These are phyloP conservation scores for Strix aluco DNA, from an alignment of 2,113 vertebrate species.

Conservation along the genomic window DNA sequence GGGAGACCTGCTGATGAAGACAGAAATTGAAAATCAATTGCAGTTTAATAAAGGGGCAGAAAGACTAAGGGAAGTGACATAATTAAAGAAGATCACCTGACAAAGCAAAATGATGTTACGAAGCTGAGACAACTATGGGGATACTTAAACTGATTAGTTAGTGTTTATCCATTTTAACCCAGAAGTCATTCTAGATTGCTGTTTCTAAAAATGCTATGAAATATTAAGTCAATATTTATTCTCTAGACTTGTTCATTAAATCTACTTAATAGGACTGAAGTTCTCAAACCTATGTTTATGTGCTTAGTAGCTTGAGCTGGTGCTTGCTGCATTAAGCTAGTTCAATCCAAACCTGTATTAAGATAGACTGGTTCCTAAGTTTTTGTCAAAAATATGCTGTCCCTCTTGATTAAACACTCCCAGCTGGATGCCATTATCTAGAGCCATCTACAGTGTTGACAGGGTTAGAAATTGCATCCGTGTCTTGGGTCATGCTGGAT, in stretches of 20 bases:
- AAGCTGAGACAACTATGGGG: neutral
- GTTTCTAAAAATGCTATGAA: neutral
- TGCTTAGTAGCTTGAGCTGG: neutral
- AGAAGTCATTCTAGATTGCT: neutral
- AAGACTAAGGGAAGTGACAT: neutral
- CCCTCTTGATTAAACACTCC: neutral
- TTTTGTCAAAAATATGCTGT: neutral
- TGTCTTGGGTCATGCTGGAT: neutral
- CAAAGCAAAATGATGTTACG: neutral
- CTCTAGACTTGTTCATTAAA: neutral
- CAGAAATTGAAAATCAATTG: neutral
- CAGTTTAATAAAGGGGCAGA: neutral
- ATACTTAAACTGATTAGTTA: neutral
- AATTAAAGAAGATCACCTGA: neutral
- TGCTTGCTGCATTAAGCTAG: neutral
- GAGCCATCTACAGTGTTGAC: neutral
- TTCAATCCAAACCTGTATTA: neutral
- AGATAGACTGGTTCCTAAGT: neutral
- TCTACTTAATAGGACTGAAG: neutral
- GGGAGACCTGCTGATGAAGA: neutral
- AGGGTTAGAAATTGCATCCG: neutral
- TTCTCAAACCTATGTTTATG: neutral
- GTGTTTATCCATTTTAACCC: neutral
- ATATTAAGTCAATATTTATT: neutral
- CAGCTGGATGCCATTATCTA: neutral